Percentiles rank a stretch among this genome's conserved stretches.
These are phyloP conservation scores for Sceloporus tristichus DNA, from an alignment of 2,113 vertebrate species.

Conservation along the genomic window DNA sequence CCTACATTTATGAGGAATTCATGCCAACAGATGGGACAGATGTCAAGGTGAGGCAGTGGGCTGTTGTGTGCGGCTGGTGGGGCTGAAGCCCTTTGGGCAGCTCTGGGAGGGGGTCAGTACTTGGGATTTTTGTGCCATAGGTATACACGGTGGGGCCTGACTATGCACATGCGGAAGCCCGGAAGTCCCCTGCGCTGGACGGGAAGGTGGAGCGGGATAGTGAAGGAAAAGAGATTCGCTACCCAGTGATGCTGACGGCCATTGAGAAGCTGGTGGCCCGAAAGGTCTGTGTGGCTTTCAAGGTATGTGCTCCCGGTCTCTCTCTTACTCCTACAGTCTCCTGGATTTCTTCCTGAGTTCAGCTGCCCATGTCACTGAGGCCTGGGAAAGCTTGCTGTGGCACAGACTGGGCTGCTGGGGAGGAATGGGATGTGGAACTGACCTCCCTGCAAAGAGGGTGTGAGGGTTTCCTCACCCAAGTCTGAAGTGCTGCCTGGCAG, in stretches of 20 bases:
- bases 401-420: neutral
- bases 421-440: too few relatives aligned
- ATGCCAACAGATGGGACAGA: slow-evolving; percentile 99
- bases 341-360: neutral
- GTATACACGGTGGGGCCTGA: slow-evolving; percentile 98
- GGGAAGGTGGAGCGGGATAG: slow-evolving; percentile 98
- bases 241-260: slow-evolving; percentile 97
- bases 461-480: too few relatives aligned
- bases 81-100: neutral
- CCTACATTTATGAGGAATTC: slow-evolving; percentile 99
- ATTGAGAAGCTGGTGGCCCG: slow-evolving; percentile 98
- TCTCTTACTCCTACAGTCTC: too few relatives aligned
- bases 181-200: slow-evolving; percentile 95
- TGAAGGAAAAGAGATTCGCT: slow-evolving; percentile 97
- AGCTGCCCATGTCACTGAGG: too few relatives aligned
- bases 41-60: slow-evolving; percentile 87
- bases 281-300: slow-evolving; percentile 97
- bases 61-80: neutral
- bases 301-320: slow-evolving; percentile 78
- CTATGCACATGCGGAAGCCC: slow-evolving; percentile 97
- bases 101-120: neutral
- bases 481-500: too few relatives aligned
- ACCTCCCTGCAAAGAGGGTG: neutral
- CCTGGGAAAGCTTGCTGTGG: neutral
- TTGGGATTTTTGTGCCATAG: slow-evolving; percentile 74